A percentile compares a stretch with the other conserved stretches of the same genome.
phyloP scores from a whole-genome alignment of 2,888 invertebrate genomes.

The Deilephila porcellus region DNA sequence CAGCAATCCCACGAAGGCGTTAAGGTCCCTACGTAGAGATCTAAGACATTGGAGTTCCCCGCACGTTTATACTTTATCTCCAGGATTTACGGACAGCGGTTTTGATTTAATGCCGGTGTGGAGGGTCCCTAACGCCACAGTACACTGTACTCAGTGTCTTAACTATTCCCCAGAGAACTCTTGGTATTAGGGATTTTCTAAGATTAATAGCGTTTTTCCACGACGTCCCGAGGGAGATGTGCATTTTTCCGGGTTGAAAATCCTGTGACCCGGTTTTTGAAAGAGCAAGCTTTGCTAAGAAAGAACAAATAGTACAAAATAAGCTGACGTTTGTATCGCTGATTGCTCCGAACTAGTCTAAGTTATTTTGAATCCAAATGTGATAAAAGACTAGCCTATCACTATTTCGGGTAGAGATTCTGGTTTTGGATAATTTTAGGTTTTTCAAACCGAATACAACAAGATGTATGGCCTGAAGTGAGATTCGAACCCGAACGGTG shows the following conservation, averaged over 20 bases:
- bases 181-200: not conserved
- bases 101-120: slow-evolving; percentile 57
- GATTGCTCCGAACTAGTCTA: no score
- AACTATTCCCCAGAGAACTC: not conserved
- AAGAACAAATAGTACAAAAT: not conserved
- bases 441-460: no score
- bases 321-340: no score
- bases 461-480: no score
- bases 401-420: no score
- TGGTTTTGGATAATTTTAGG: no score
- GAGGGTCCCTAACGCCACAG: slow-evolving; percentile 44
- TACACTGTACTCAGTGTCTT: not conserved
- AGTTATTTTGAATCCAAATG: no score
- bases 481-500: no score
- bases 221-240: not conserved
- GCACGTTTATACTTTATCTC: slow-evolving; percentile 66
- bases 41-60: slow-evolving; percentile 52
- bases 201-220: not conserved
- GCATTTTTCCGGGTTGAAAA: not conserved
- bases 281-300: not conserved
- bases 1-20: slow-evolving; percentile 2
- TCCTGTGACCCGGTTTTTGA: not conserved
- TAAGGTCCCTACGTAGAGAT: slow-evolving; percentile 22
- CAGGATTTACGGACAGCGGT: slow-evolving; percentile 60
- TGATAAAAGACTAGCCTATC: no score